Conservation (phyloP, 1,140 invertebrate species). For the Nilaparvata lugens region DNA sequence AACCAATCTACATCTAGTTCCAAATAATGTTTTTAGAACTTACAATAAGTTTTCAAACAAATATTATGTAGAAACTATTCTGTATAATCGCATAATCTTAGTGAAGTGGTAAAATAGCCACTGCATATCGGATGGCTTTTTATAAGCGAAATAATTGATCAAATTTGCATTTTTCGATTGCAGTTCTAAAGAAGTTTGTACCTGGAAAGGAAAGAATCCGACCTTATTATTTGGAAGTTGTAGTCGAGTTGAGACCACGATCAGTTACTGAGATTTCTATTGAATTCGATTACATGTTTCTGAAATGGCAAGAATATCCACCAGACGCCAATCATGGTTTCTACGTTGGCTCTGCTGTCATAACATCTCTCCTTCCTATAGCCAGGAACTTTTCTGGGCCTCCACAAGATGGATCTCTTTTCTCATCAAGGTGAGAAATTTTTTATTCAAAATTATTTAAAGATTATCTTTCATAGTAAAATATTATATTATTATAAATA, state of each 20-base stretch:
- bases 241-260: constrained; percentile 65
- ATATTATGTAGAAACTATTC: too few relatives aligned
- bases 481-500: too few relatives aligned
- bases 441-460: too few relatives aligned
- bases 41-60: too few relatives aligned
- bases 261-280: constrained; percentile 75
- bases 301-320: constrained; percentile 98
- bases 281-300: constrained; percentile 87
- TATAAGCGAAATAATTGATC: too few relatives aligned
- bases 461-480: too few relatives aligned
- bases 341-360: constrained; percentile 78
- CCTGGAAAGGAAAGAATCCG: constrained; percentile 75
- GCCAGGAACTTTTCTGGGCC: constrained; percentile 70
- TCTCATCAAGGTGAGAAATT: constrained; percentile 10
- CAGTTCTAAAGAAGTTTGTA: constrained; percentile 51
- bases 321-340: constrained; percentile 99
- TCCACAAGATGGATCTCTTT: constrained; percentile 51
- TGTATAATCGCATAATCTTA: too few relatives aligned
- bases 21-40: too few relatives aligned
- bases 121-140: too few relatives aligned
- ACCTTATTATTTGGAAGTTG: constrained; percentile 84
- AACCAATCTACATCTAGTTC: too few relatives aligned
- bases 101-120: too few relatives aligned
- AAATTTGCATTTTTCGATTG: constrained; percentile 10
- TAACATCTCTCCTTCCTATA: constrained; percentile 66